Evolutionary conservation across 2,888 invertebrate species (phyloP).

Genomic region (Melieria crassipennis): DNA sequence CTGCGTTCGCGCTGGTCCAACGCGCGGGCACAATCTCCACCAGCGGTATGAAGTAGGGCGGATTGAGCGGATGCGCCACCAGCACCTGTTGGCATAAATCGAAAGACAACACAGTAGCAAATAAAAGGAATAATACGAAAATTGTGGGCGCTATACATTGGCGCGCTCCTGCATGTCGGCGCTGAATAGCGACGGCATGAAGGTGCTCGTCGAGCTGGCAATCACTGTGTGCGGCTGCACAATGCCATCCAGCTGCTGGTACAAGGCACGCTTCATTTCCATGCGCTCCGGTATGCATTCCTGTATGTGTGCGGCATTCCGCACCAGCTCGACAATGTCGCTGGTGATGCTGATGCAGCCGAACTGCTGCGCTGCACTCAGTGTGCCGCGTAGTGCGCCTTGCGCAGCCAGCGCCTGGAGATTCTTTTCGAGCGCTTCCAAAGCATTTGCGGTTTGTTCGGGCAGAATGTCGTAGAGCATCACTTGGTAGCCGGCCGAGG

Average conservation of each 20-base stretch:
- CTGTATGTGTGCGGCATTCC: conserved; percentile 82
- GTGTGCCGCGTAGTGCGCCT: conserved; percentile 78
- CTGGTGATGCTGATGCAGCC: conserved; percentile 78
- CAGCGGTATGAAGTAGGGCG: conserved; percentile 93
- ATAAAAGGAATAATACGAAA: not conserved
- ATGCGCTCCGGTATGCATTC: conserved; percentile 94
- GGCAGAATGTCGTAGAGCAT: conserved; percentile 84
- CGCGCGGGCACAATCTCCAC: conserved; percentile 95
- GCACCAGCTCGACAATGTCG: conserved; percentile 76
- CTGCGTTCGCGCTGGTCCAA: conserved; percentile 83
- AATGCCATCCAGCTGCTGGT: conserved; percentile 79
- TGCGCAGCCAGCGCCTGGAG: conserved; percentile 75
- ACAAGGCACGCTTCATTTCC: conserved; percentile 84
- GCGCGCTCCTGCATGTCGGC: conserved; percentile 51
- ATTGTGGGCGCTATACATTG: conserved; percentile 65
- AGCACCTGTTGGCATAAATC: conserved; percentile 51
- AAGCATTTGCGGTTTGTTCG: conserved; percentile 77
- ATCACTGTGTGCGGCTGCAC: conserved; percentile 80
- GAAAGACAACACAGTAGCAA: not conserved
- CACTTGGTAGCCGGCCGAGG: conserved; percentile 91
- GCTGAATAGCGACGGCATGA: conserved; percentile 88
- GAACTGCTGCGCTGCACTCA: conserved; percentile 79
- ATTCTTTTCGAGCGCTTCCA: conserved; percentile 78
- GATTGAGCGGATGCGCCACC: conserved; percentile 95
- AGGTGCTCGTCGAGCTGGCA: conserved; percentile 94